Base-by-base conservation (phyloP, 2,888 invertebrate species). In the Luffia ferchaultella region DNA sequence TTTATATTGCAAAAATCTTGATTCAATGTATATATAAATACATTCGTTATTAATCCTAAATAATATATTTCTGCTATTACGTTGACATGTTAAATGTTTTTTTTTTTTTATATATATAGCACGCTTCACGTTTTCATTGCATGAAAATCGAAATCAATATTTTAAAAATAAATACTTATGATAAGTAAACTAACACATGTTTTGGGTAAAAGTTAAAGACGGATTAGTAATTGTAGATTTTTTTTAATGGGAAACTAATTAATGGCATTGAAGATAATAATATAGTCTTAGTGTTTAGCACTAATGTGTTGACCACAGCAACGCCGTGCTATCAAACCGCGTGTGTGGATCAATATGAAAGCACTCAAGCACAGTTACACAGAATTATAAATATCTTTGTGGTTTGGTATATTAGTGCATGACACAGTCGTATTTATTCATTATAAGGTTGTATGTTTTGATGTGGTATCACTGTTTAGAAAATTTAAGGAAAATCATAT, bases 1-100 rank as follows among this genome's bases (percentile, higher is more conserved):
- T 79, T 79, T 79, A 79, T 70, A 70, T 67, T 66, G 69, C 73
- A 43, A 68, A 70, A 3, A 7, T 12, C 30, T 30, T 30, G 30
- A 30, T 30, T 30, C 30, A 12, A 30, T 30, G 30, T 30, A 30
- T 30, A 30, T 30, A 30, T 12, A 7, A n/a, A 30, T 30, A 30
- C 12, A 30, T 30, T 30, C 30, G 30, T 30, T 30, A 30, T 30
- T 30, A 30, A 30, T 30, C 30, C 30, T 12, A 30, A n/a, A n/a
- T n/a, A n/a, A n/a, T 30, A 30, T 30, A 30, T 30, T 30, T 30
- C 12, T 12, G 12, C 30, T n/a, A 12, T 30, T 30, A 7, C 12
- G 30, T 30, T 30, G 30, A 30, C 30, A 30, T 30, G 12, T 30
- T 30, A 7, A 30, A 12, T 30, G 5, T 3, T 30, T 30, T 30